Percentiles rank a stretch among this genome's conserved stretches.
These are phyloP conservation scores for Drosophila pseudotalamancana DNA, from an alignment of 2,888 invertebrate genomes.

Conservation along the genomic window DNA sequence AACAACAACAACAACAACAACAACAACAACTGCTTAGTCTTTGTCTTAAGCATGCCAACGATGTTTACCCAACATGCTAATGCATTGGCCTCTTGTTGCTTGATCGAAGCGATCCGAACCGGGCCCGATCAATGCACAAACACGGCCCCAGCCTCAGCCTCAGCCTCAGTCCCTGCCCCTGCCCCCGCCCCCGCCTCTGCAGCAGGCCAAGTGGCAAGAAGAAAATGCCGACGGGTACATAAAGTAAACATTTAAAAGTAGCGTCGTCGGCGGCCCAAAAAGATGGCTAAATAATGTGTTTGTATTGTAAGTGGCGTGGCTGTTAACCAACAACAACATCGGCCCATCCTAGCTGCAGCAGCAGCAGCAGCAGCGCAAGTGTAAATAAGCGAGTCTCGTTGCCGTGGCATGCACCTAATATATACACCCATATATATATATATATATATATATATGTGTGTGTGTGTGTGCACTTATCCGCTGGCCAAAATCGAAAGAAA, in stretches of 20 bases:
- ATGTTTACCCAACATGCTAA: conserved; percentile 76
- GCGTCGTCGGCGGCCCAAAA: conserved; percentile 58
- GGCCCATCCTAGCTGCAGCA: conserved; percentile 7
- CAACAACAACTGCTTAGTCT: conserved; percentile 39
- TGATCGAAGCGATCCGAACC: conserved; percentile 50
- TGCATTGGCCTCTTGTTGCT: conserved; percentile 63
- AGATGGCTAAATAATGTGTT: conserved; percentile 81
- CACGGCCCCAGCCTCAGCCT: conserved; percentile 40
- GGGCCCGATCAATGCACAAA: conserved; percentile 55
- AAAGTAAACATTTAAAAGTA: conserved; percentile 77
- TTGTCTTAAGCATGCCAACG: conserved; percentile 74
- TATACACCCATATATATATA: not conserved
- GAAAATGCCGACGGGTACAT: conserved; percentile 81
- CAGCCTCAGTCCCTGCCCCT: too few species aligned
- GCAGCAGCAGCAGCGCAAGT: conserved; percentile 50
- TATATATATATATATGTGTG: not conserved
- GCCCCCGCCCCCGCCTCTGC: too few species aligned
- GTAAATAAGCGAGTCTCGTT: conserved; percentile 59
- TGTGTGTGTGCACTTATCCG: conserved; percentile 8
- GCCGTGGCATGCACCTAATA: conserved; percentile 30
- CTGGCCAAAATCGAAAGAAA: conserved; percentile 47
- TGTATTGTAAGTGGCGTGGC: conserved; percentile 71
- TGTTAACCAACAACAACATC: conserved; percentile 55
- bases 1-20: conserved; percentile 2
- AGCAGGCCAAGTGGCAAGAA: conserved; percentile 36